Conservation (phyloP, 2,888 invertebrate genomes). For the Spatulosminthurus flaviceps region DNA sequence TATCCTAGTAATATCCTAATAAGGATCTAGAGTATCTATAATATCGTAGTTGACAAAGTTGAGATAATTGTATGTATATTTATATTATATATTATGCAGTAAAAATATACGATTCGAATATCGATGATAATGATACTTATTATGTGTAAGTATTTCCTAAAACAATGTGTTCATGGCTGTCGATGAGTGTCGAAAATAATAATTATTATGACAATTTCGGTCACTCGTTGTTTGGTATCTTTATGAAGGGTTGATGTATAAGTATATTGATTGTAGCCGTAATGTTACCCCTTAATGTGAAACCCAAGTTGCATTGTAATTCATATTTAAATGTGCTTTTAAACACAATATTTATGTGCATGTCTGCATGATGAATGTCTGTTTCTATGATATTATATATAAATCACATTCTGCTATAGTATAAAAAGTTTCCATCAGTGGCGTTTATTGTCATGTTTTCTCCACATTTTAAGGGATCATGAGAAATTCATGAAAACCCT, state of each 20-base stretch:
- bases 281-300: background rate
- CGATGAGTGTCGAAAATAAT: background rate
- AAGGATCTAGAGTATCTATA: too few relatives aligned
- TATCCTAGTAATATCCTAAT: background rate
- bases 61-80: background rate
- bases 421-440: too few relatives aligned
- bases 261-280: background rate
- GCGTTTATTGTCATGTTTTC: too few relatives aligned
- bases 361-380: too few relatives aligned
- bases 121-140: too few relatives aligned
- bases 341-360: too few relatives aligned
- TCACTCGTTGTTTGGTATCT: background rate
- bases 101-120: background rate
- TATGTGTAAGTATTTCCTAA: background rate
- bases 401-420: too few relatives aligned
- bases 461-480: too few relatives aligned
- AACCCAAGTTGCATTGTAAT: background rate
- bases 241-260: background rate
- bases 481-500: too few relatives aligned
- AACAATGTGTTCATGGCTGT: slow-evolving; percentile 12
- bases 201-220: background rate
- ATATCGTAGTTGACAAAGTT: too few relatives aligned
- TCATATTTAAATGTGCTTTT: background rate
- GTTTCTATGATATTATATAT: too few relatives aligned
- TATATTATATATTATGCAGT: too few relatives aligned